Evolutionary conservation across 2,113 vertebrate genomes (phyloP).

Genomic region (Catagonus wagneri): DNA sequence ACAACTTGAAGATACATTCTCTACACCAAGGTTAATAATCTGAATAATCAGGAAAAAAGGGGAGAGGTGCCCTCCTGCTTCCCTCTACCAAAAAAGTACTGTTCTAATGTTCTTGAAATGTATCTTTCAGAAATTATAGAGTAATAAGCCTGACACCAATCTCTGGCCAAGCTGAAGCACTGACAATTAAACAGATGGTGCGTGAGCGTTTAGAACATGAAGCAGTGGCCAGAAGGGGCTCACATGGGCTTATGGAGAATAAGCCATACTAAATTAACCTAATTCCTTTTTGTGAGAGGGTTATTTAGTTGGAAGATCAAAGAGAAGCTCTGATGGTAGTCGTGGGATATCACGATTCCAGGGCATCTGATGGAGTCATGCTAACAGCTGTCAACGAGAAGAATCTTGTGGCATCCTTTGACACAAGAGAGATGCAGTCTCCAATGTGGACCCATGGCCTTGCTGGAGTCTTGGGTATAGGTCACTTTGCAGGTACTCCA

Average conservation of each 20-base stretch:
- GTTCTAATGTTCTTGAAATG: slow-evolving; percentile 38
- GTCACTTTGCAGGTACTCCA: neutral
- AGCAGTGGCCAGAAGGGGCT: neutral
- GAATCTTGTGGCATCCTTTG: neutral
- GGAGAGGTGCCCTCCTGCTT: neutral
- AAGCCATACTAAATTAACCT: slow-evolving; percentile 53
- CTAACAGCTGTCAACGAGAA: slow-evolving; percentile 16
- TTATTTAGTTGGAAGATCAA: slow-evolving; percentile 28
- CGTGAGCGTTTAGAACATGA: slow-evolving; percentile 11
- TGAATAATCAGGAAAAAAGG: neutral
- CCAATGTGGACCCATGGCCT: neutral
- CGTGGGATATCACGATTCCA: neutral
- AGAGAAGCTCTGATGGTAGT: slow-evolving; percentile 19
- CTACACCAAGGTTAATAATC: neutral
- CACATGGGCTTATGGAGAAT: neutral
- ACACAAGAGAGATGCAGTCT: neutral
- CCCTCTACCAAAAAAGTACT: neutral
- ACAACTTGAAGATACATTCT: neutral
- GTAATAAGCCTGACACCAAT: neutral
- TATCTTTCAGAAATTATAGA: slow-evolving; percentile 32
- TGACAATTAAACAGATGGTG: slow-evolving; percentile 39
- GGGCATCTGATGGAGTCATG: slow-evolving; percentile 24
- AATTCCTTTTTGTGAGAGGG: slow-evolving; percentile 11
- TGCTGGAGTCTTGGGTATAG: neutral
- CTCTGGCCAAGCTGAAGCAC: neutral